Base-by-base conservation (phyloP, 2,113 vertebrate genomes). In the Pelobates fuscus region DNA sequence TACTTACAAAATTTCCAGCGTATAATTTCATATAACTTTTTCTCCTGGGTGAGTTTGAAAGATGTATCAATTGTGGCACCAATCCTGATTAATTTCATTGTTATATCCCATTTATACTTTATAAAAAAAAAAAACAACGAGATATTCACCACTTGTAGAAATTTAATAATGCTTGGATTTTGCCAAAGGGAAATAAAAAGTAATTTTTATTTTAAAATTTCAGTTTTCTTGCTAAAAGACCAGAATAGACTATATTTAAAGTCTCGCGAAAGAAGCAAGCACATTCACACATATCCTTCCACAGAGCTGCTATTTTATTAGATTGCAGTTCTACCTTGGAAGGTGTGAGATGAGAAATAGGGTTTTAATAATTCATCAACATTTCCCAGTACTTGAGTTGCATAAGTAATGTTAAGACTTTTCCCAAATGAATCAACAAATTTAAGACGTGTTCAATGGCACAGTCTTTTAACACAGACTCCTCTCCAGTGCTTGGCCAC, bases 401-500 rank as follows among this genome's bases (percentile, higher is more conserved):
- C 44, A 71, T 71, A 73, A 41, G 26, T 54, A 63, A 32, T 46
- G 26, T 25, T 52, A 21, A 11, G 8, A 29, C 55, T 32, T 20
- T 49, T 25, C 44, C 44, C 27, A 24, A 61, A 41, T 64, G 60
- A 62, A 32, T 54, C 32, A 67, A 37, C 41, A 49, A 67, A 67
- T 18, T 11, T 12, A 43, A 30, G 49, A 55, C 20, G 2, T 29
- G 26, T 26, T 60, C 55, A 61, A 15, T 46, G 41, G 10, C 67
- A 23, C 69, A 29, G 57, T 29, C 57, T 61, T 21, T n/a, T 10
- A 70, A 25, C 26, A 14, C 10, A 2, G 29, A n/a, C 23, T 58
- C 58, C 46, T 46, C 21, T 46, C 43, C 59, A 71, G 69, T 11
- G 27, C 70, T 73, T 73, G 70, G 70, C 70, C 49, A 41, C 62